Percentiles rank a stretch among this genome's conserved stretches.
Evolutionary conservation across 2,888 invertebrate genomes (phyloP).

Genomic region (Agrilus cyanescens): DNA sequence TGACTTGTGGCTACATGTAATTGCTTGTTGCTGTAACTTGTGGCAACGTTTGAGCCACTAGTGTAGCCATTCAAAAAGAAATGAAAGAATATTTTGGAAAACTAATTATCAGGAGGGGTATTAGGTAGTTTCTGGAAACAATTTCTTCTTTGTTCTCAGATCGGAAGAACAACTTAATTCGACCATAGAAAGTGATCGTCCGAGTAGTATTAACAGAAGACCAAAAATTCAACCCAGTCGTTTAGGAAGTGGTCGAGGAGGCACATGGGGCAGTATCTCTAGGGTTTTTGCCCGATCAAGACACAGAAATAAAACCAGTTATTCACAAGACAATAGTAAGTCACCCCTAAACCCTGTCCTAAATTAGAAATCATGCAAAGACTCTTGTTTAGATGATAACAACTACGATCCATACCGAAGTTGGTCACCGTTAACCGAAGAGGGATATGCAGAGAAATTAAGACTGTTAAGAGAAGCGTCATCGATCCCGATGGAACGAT

Average conservation of each 20-base stretch:
- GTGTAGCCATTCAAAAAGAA: background rate
- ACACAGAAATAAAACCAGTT: slow-evolving; percentile 65
- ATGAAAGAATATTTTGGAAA: background rate
- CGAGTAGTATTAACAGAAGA: slow-evolving; percentile 35
- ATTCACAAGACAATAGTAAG: slow-evolving; percentile 52
- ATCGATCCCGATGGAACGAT: slow-evolving; percentile 74
- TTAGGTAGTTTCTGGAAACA: too few species aligned
- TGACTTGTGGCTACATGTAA: too few species aligned
- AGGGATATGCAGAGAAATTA: slow-evolving; percentile 66
- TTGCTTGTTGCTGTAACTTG: background rate
- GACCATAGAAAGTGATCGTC: slow-evolving; percentile 53
- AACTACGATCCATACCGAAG: slow-evolving; percentile 42
- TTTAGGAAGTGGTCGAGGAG: slow-evolving; percentile 51
- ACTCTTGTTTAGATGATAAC: slow-evolving; percentile 24
- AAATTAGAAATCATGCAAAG: slow-evolving; percentile 27
- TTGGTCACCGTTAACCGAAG: slow-evolving; percentile 57
- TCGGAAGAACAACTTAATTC: slow-evolving; percentile 77
- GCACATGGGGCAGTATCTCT: slow-evolving; percentile 85
- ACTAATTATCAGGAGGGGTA: too few species aligned
- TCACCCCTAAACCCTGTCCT: too few species aligned
- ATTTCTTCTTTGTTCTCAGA: slow-evolving; percentile 29
- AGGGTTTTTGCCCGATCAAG: slow-evolving; percentile 78
- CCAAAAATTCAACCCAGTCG: slow-evolving; percentile 30
- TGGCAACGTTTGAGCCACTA: background rate
- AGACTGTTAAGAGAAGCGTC: slow-evolving; percentile 68